Percentiles rank a stretch among this genome's conserved stretches.
Evolutionary conservation across 2,113 vertebrate species (phyloP).

Genomic region (Aldabrachelys gigantea): DNA sequence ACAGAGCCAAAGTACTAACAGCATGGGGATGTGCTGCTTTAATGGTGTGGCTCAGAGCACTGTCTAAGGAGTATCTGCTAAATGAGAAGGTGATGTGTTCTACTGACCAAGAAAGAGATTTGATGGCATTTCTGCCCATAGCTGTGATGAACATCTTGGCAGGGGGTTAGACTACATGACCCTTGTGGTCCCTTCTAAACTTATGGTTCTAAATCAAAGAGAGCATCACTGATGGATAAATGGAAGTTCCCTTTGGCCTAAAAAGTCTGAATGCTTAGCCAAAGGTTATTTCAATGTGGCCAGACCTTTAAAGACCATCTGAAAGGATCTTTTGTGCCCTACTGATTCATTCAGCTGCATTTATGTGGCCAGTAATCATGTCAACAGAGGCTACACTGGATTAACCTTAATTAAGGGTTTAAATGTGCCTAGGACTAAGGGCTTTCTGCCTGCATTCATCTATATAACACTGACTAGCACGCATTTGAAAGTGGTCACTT

Average conservation of each 20-base stretch:
- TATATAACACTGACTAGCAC: no score
- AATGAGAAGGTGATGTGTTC: background rate
- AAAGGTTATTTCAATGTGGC: background rate
- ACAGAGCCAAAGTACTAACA: conserved; percentile 50
- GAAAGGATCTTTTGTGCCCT: background rate
- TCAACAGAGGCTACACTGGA: background rate
- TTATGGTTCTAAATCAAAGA: background rate
- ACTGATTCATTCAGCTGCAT: background rate
- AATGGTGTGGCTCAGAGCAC: conserved; percentile 60
- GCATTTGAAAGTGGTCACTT: no score
- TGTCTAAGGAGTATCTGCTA: conserved; percentile 4
- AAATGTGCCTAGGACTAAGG: no score
- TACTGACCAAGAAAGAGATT: background rate
- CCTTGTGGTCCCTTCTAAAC: no score
- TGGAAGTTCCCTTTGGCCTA: background rate
- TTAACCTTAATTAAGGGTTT: no score
- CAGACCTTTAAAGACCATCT: background rate
- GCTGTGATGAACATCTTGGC: background rate
- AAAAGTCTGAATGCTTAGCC: background rate
- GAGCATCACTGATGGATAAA: background rate
- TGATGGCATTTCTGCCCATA: background rate
- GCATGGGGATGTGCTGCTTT: conserved; percentile 27
- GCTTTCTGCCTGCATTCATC: no score
- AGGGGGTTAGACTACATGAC: no score
- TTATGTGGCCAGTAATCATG: background rate